Conservation (phyloP, 2,888 invertebrate species). For the Drosophila tripunctata region DNA sequence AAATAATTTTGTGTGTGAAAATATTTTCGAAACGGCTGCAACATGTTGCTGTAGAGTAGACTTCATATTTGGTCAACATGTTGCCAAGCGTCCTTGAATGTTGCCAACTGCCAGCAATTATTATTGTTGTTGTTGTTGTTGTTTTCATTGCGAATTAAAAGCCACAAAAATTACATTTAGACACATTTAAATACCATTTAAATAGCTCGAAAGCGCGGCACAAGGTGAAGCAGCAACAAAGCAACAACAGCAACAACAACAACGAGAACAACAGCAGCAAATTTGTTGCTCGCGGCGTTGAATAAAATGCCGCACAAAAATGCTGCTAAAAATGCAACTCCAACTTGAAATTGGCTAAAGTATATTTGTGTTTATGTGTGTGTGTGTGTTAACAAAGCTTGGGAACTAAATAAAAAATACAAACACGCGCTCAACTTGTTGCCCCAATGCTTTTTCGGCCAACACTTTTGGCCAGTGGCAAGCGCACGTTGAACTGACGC, state of each 20-base stretch:
- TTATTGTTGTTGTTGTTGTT: conserved; percentile 38
- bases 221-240: conserved; percentile 69
- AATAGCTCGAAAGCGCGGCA: conserved; percentile 70
- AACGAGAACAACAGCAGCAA: conserved; percentile 50
- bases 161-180: conserved; percentile 76
- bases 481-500: conserved; percentile 49
- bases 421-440: conserved; percentile 68
- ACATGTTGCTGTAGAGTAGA: conserved; percentile 40
- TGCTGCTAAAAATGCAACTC: conserved; percentile 78
- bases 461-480: conserved; percentile 44
- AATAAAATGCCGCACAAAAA: conserved; percentile 78
- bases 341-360: conserved; percentile 44
- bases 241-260: conserved; percentile 15
- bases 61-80: not conserved
- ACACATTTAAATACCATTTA: conserved; percentile 82
- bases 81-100: conserved; percentile 37
- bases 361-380: conserved; percentile 9
- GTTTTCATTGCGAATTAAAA: conserved; percentile 57
- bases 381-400: conserved; percentile 68
- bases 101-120: conserved; percentile 45
- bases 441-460: conserved; percentile 42
- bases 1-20: conserved; percentile 82
- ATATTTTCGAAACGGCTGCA: conserved; percentile 68
- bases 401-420: conserved; percentile 74
- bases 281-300: conserved; percentile 75